phyloP scores from a whole-genome alignment of 2,797 vertebrate species.

The Typhlichthys eigenmanni region DNA sequence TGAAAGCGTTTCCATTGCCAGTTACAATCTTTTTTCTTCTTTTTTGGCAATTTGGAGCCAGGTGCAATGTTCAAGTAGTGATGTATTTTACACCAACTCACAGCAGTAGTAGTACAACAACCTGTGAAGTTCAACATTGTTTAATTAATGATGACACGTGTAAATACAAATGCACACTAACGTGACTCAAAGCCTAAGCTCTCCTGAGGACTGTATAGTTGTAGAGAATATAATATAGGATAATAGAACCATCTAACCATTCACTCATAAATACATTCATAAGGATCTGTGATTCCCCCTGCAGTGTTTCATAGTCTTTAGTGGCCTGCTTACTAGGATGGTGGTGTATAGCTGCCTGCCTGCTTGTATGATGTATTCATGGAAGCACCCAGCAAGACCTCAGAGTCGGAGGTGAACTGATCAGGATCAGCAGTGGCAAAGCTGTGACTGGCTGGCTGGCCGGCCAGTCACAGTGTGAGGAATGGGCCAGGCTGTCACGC shows the following conservation, averaged over 20 bases:
- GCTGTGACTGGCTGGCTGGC: conserved; percentile 19
- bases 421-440: conserved; percentile 36
- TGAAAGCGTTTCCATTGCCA: too few relatives aligned
- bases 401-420: conserved; percentile 60
- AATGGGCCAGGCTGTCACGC: conserved; percentile 58
- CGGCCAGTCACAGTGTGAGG: conserved; percentile 42
- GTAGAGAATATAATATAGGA: too few relatives aligned
- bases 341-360: conserved; percentile 25
- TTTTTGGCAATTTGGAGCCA: too few relatives aligned
- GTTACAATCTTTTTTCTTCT: too few relatives aligned
- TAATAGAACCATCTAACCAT: too few relatives aligned
- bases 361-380: conserved; percentile 28
- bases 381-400: conserved; percentile 33
- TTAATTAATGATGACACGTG: neutral
- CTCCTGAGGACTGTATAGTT: too few relatives aligned
- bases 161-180: neutral
- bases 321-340: conserved; percentile 2
- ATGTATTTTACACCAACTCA: too few relatives aligned
- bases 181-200: neutral
- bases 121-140: neutral
- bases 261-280: too few relatives aligned
- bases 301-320: conserved; percentile 16
- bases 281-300: neutral
- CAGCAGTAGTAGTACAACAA: too few relatives aligned
- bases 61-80: too few relatives aligned